Evolutionary conservation across 2,797 vertebrate species (phyloP).

Genomic region (Eulemur mongoz): DNA sequence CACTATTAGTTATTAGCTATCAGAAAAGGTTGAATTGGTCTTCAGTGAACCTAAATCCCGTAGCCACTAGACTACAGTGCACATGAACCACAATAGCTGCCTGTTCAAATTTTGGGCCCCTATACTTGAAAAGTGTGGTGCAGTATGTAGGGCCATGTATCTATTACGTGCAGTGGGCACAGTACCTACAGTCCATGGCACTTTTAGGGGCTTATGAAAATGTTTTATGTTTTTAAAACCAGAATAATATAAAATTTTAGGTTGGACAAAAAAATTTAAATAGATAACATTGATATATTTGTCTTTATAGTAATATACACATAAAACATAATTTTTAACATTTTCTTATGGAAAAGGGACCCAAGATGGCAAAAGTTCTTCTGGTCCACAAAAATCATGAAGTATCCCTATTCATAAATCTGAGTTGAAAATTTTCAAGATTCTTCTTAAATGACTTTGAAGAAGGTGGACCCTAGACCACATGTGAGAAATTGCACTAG

Average conservation of each 20-base stretch:
- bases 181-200: neutral
- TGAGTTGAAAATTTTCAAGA: neutral
- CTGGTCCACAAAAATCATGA: neutral
- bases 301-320: neutral
- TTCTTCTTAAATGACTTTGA: neutral
- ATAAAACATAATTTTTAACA: neutral
- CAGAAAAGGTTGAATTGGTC: neutral
- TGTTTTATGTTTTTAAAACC: neutral
- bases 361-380: neutral
- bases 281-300: neutral
- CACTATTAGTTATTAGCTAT: neutral
- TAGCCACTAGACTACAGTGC: neutral
- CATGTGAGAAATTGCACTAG: neutral
- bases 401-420: neutral
- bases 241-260: neutral
- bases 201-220: neutral
- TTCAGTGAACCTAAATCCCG: neutral
- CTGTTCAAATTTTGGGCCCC: neutral
- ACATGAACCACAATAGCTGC: neutral
- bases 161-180: neutral
- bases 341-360: neutral
- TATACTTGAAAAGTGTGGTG: neutral
- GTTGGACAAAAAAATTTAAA: neutral
- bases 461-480: neutral
- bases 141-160: neutral